Conservation (phyloP, 2,888 invertebrate genomes). For the Cordylochernes scorpioides region DNA sequence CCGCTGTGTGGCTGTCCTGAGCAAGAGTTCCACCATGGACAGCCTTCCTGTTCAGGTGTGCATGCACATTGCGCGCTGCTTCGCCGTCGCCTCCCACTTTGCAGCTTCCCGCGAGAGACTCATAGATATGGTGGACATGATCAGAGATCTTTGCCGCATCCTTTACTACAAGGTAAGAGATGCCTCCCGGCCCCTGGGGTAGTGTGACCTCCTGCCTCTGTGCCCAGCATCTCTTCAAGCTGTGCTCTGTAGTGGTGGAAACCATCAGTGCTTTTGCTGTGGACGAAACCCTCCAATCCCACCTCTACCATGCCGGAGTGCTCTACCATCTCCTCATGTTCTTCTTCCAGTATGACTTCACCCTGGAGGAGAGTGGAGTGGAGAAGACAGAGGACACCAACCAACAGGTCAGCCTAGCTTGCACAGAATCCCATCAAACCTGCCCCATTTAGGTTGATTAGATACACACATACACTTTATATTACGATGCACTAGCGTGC, state of each 20-base stretch:
- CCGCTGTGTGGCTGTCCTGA: constrained; percentile 72
- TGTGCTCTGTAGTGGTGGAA: constrained; percentile 63
- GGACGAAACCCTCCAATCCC: constrained; percentile 59
- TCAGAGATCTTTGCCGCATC: constrained; percentile 57
- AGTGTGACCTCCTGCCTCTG: constrained; percentile 1
- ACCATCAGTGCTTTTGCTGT: constrained; percentile 61
- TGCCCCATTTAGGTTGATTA: no score
- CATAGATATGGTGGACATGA: constrained; percentile 48
- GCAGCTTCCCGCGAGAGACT: constrained; percentile 61
- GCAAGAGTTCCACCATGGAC: constrained; percentile 40
- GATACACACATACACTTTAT: no score
- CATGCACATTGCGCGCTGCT: constrained; percentile 63
- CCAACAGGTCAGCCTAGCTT: constrained; percentile 32
- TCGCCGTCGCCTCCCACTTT: constrained; percentile 84
- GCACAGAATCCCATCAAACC: no score
- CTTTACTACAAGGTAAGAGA: constrained; percentile 48
- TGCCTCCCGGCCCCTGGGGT: not conserved
- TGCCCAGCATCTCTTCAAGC: constrained; percentile 43
- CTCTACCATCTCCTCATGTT: constrained; percentile 70
- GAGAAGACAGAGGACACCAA: constrained; percentile 55
- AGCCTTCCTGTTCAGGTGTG: constrained; percentile 74
- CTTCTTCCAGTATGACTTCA: constrained; percentile 84
- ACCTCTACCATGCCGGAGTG: constrained; percentile 54
- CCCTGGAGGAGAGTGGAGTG: constrained; percentile 82
- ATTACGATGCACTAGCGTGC: no score